These are phyloP conservation scores for Miniopterus natalensis DNA, from an alignment of 2,113 vertebrate species.

Conservation along the genomic window DNA sequence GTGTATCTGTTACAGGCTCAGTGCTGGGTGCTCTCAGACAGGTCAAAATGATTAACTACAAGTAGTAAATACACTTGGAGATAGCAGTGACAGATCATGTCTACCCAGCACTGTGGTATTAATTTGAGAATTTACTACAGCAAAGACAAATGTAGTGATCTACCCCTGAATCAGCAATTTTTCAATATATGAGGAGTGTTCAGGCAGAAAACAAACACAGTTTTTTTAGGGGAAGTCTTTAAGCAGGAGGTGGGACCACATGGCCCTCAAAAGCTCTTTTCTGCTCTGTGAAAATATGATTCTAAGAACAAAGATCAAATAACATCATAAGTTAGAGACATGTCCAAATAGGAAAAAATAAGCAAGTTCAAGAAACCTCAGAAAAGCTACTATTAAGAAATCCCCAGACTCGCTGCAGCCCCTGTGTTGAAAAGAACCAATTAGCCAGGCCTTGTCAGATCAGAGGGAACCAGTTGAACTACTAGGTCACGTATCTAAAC, in stretches of 20 bases:
- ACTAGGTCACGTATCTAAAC: not conserved
- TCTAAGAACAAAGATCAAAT: conserved; percentile 1
- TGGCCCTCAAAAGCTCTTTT: conserved; percentile 7
- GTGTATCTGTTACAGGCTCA: not conserved
- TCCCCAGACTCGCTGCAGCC: not conserved
- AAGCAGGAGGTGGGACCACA: not conserved
- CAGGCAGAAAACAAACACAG: not conserved
- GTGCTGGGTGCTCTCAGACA: not conserved
- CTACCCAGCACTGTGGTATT: not conserved
- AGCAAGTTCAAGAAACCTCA: not conserved
- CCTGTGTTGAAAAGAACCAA: not conserved
- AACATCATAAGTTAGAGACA: not conserved
- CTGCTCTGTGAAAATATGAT: not conserved
- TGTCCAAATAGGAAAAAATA: not conserved
- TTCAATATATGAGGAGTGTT: not conserved
- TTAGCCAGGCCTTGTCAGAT: not conserved
- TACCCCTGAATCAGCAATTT: not conserved
- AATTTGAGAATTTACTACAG: not conserved
- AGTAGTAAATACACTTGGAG: not conserved
- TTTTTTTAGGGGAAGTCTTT: not conserved
- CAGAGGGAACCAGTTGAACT: not conserved
- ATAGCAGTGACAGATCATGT: not conserved
- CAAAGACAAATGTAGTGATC: not conserved
- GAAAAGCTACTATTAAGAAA: not conserved
- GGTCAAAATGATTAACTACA: not conserved